phyloP scores from a whole-genome alignment of 2,888 invertebrate species.

The Carabus problematicus region DNA sequence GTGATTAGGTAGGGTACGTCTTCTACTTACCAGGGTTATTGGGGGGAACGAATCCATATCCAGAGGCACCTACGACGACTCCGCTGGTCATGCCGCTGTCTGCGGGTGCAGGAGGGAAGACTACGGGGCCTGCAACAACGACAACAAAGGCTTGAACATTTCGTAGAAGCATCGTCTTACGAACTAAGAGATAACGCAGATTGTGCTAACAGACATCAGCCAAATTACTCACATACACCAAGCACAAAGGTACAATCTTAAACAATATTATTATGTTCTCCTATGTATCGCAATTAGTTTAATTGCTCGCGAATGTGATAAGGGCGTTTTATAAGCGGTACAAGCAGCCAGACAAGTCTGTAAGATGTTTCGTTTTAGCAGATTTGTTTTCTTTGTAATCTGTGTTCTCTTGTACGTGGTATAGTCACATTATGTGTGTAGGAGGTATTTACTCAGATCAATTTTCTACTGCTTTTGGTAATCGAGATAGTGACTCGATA shows the following conservation, averaged over 20 bases:
- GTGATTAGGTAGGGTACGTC: no score
- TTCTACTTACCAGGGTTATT: slow-evolving; percentile 67
- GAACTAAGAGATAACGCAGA: background rate
- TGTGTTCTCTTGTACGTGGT: no score
- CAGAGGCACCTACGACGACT: slow-evolving; percentile 82
- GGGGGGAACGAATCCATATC: slow-evolving; percentile 85
- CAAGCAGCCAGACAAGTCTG: no score
- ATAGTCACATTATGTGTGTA: no score
- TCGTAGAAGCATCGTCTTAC: slow-evolving; percentile 25
- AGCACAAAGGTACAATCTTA: slow-evolving; percentile 11
- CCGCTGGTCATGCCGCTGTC: slow-evolving; percentile 76
- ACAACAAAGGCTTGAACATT: background rate
- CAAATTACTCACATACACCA: slow-evolving; percentile 17
- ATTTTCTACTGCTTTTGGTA: no score
- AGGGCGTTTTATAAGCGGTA: slow-evolving; percentile 1
- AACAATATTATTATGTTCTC: slow-evolving; percentile 22
- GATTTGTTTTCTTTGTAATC: no score
- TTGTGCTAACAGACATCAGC: slow-evolving; percentile 13
- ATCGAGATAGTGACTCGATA: background rate
- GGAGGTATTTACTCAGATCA: no score
- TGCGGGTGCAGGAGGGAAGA: slow-evolving; percentile 76
- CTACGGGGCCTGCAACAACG: slow-evolving; percentile 72
- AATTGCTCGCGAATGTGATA: slow-evolving; percentile 30
- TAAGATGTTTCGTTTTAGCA: no score
- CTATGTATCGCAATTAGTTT: slow-evolving; percentile 23